Evolutionary conservation across 2,888 invertebrate genomes (phyloP).

Genomic region (Drosophila imparisetae): DNA sequence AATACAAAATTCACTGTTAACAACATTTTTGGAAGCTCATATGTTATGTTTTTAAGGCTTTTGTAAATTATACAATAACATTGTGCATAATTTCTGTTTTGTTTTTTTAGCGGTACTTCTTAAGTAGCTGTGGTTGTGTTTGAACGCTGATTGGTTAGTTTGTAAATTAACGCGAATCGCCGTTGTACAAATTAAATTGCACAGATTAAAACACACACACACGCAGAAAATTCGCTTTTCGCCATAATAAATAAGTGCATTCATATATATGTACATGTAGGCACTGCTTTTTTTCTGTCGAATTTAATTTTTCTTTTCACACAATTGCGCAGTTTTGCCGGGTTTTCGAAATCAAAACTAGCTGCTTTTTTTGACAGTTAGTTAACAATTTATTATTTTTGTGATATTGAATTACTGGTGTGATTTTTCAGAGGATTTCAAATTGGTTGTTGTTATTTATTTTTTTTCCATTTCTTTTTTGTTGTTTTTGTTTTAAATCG

Average conservation of each 20-base stretch:
- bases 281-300: slow-evolving; percentile 10
- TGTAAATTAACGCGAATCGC: not conserved
- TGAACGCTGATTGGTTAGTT: not conserved
- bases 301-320: not conserved
- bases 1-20: not conserved
- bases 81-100: not conserved
- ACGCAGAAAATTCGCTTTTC: not conserved
- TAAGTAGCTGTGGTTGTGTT: not conserved
- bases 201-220: not conserved
- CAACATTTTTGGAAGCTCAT: not conserved
- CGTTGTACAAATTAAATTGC: not conserved
- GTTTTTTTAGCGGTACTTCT: not conserved
- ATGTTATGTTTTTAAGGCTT: not conserved
- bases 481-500: slow-evolving; percentile 15
- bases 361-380: not conserved
- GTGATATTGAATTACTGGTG: not conserved
- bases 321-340: slow-evolving; percentile 16
- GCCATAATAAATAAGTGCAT: not conserved
- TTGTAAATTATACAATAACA: not conserved
- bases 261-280: slow-evolving; percentile 1
- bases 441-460: slow-evolving; percentile 2
- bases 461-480: not conserved
- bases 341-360: not conserved
- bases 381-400: not conserved
- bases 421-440: not conserved